These are phyloP conservation scores for Dasysyrphus albostriatus DNA, from an alignment of 2,888 invertebrate genomes.

Conservation along the genomic window DNA sequence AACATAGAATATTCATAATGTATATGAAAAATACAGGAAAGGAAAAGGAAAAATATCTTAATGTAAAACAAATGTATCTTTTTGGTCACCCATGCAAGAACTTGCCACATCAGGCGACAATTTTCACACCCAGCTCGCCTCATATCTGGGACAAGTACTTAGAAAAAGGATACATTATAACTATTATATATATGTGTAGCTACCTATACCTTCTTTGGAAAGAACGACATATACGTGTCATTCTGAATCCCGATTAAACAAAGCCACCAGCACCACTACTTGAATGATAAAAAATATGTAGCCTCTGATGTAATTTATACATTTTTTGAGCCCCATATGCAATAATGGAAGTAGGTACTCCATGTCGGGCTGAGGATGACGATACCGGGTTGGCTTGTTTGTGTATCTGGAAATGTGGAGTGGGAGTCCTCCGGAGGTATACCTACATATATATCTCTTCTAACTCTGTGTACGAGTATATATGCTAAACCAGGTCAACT, in stretches of 20 bases:
- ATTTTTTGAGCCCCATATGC: slow-evolving; percentile 40
- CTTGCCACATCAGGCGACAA: slow-evolving; percentile 21
- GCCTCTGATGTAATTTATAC: slow-evolving; percentile 46
- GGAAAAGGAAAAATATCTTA: neutral
- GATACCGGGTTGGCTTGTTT: neutral
- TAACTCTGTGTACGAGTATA: neutral
- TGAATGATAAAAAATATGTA: slow-evolving; percentile 55
- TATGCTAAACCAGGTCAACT: slow-evolving; percentile 71
- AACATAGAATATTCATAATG: neutral
- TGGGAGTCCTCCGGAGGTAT: slow-evolving; percentile 24
- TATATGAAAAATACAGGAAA: neutral
- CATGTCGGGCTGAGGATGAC: neutral
- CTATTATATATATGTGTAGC: neutral
- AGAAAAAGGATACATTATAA: slow-evolving; percentile 27
- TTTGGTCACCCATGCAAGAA: slow-evolving; percentile 49
- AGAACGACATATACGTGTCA: neutral
- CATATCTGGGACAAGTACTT: slow-evolving; percentile 34
- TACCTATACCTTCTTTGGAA: neutral
- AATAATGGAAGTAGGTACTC: slow-evolving; percentile 3
- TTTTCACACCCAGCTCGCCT: slow-evolving; percentile 28
- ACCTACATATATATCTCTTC: neutral
- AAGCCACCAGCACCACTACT: slow-evolving; percentile 28
- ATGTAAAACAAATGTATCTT: slow-evolving; percentile 27
- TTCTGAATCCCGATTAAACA: slow-evolving; percentile 40
- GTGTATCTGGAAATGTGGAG: slow-evolving; percentile 9